Conservation (phyloP, 1,140 invertebrate genomes). For the Theocolax elegans region DNA sequence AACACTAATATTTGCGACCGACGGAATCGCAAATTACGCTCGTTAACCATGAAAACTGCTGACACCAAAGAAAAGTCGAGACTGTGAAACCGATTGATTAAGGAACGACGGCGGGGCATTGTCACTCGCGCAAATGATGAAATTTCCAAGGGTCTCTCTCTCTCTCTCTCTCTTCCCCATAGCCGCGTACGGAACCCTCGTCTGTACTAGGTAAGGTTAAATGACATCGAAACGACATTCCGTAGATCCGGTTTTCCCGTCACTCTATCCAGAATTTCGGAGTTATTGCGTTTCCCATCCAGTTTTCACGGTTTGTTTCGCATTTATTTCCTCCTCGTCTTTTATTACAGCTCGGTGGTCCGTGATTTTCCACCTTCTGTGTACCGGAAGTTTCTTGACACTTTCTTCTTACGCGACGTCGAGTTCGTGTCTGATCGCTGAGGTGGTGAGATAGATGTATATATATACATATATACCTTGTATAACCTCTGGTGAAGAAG, state of each 20-base stretch:
- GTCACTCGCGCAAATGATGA: conserved; percentile 1
- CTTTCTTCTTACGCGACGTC: conserved; percentile 13
- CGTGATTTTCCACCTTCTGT: too few relatives aligned
- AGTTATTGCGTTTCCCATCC: conserved; percentile 59
- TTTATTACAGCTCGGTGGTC: conserved; percentile 28
- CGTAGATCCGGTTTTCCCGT: background rate
- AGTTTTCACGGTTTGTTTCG: conserved; percentile 63
- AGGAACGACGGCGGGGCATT: background rate
- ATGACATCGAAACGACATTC: conserved; percentile 33
- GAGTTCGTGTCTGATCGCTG: background rate
- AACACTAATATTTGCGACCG: too few relatives aligned
- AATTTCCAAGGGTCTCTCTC: too few relatives aligned
- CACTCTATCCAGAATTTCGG: background rate
- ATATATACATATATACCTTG: too few relatives aligned
- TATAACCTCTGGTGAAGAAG: too few relatives aligned
- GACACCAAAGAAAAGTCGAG: too few relatives aligned
- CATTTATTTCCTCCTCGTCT: conserved; percentile 49
- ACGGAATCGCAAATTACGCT: too few relatives aligned
- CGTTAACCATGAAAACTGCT: too few relatives aligned
- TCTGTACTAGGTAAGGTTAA: conserved; percentile 21
- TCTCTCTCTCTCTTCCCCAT: background rate
- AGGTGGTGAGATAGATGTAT: background rate
- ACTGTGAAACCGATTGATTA: conserved; percentile 17
- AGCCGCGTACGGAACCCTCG: background rate
- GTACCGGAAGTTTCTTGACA: conserved; percentile 28